These are phyloP conservation scores for Alcis repandata DNA, from an alignment of 2,888 invertebrate genomes.

Conservation along the genomic window DNA sequence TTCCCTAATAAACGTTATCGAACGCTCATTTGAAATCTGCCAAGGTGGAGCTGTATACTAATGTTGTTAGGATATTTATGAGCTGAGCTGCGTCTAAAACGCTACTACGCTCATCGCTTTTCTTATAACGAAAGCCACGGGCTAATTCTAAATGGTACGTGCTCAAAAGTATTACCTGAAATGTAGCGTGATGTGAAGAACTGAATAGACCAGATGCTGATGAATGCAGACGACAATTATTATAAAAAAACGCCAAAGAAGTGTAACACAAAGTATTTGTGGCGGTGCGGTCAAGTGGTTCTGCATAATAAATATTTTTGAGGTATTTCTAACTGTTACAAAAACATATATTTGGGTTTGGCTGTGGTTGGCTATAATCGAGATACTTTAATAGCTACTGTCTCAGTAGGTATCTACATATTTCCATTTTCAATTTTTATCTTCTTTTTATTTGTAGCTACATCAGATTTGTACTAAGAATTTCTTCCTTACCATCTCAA, in stretches of 20 bases:
- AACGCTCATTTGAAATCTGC: too few species aligned
- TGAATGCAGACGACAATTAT: slow-evolving; percentile 72
- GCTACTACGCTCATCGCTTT: slow-evolving; percentile 36
- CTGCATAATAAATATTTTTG: slow-evolving; percentile 32
- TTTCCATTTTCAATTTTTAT: too few species aligned
- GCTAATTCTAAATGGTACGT: slow-evolving; percentile 45
- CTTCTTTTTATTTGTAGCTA: background rate
- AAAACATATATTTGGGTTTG: too few species aligned
- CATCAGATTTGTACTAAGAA: too few species aligned
- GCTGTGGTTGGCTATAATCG: too few species aligned
- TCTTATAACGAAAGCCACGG: slow-evolving; percentile 20
- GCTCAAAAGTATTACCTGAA: slow-evolving; percentile 53
- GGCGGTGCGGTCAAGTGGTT: slow-evolving; percentile 34
- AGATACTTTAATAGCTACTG: too few species aligned
- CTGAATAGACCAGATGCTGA: slow-evolving; percentile 75
- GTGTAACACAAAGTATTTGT: slow-evolving; percentile 30
- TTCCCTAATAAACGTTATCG: too few species aligned
- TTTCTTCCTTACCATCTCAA: background rate
- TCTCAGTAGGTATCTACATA: too few species aligned
- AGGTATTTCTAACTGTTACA: background rate
- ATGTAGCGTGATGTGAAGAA: slow-evolving; percentile 71
- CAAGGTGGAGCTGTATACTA: too few species aligned
- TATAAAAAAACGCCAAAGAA: slow-evolving; percentile 50
- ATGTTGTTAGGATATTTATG: too few species aligned
- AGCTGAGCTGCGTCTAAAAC: too few species aligned